Percentiles rank a stretch among this genome's conserved stretches.
Evolutionary conservation across 2,888 invertebrate species (phyloP).

Genomic region (Drosophila kanekoi): DNA sequence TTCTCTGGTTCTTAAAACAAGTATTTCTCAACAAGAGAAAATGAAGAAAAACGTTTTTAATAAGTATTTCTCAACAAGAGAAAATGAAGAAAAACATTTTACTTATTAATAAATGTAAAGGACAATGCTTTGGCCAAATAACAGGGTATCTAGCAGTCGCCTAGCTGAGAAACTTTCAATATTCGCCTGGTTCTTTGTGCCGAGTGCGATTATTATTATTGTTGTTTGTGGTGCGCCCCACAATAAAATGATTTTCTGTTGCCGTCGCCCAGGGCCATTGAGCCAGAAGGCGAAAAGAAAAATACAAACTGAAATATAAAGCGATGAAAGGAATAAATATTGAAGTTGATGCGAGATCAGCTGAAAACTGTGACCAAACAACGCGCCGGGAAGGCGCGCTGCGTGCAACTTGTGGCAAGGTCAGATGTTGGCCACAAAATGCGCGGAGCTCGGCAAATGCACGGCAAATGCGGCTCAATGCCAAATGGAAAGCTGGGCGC

Average conservation of each 20-base stretch:
- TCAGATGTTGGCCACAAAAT: constrained; percentile 65
- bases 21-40: too few relatives aligned
- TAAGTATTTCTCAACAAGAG: too few relatives aligned
- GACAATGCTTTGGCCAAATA: too few relatives aligned
- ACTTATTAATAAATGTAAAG: too few relatives aligned
- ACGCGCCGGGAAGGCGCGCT: constrained; percentile 49
- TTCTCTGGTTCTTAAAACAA: too few relatives aligned
- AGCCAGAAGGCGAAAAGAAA: constrained; percentile 40
- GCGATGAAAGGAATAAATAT: constrained; percentile 7
- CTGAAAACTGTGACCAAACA: constrained; percentile 63
- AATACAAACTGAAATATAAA: too few relatives aligned
- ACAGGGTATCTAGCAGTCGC: not conserved
- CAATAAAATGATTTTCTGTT: constrained; percentile 38
- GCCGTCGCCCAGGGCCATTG: constrained; percentile 53
- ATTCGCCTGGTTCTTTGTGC: constrained; percentile 11
- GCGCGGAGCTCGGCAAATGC: constrained; percentile 11
- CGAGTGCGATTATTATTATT: constrained; percentile 34
- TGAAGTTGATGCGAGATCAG: constrained; percentile 23
- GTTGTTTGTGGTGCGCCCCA: constrained; percentile 55
- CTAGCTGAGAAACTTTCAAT: not conserved
- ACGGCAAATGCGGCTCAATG: constrained; percentile 28
- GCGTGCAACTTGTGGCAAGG: constrained; percentile 47
- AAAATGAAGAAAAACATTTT: too few relatives aligned
- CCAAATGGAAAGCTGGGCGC: constrained; percentile 39
- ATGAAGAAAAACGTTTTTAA: too few relatives aligned